phyloP scores from a whole-genome alignment of 1,140 invertebrate genomes.

The Atopsyche davidsoni region DNA sequence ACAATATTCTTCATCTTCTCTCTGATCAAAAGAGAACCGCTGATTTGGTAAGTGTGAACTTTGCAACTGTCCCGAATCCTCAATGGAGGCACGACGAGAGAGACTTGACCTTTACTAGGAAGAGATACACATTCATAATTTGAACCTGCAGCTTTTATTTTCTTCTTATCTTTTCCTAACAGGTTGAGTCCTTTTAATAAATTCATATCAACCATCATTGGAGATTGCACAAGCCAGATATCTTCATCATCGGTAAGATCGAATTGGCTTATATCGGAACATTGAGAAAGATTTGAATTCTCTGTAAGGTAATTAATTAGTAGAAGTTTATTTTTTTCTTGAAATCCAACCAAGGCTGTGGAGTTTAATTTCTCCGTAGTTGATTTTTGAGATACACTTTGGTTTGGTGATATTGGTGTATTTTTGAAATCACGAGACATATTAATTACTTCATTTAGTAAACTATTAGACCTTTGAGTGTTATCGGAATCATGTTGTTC shows the following conservation, averaged over 20 bases:
- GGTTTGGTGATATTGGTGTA: too few relatives aligned
- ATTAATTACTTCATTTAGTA: too few relatives aligned
- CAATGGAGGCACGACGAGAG: conserved; percentile 11
- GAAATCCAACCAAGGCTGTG: too few relatives aligned
- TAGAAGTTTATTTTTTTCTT: too few relatives aligned
- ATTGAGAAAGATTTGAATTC: conserved; percentile 2
- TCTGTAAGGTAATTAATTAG: too few relatives aligned
- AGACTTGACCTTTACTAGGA: conserved; percentile 6
- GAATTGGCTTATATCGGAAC: not conserved
- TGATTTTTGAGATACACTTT: too few relatives aligned
- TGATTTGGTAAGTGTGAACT: conserved; percentile 11
- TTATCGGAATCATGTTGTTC: too few relatives aligned
- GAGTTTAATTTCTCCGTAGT: too few relatives aligned
- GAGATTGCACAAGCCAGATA: conserved; percentile 24
- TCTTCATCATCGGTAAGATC: conserved; percentile 19
- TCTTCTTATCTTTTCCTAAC: conserved; percentile 17
- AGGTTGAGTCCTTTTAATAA: conserved; percentile 8
- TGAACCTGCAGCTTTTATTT: conserved; percentile 15
- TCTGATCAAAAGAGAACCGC: conserved; percentile 19
- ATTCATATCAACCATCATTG: conserved; percentile 11
- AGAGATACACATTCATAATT: conserved; percentile 17
- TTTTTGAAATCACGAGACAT: conserved; percentile 2
- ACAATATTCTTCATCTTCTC: conserved; percentile 16
- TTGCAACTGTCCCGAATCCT: not conserved
- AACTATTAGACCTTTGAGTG: too few relatives aligned